Evolutionary conservation across 2,888 invertebrate genomes (phyloP).

Genomic region (Osedax frankpressi): DNA sequence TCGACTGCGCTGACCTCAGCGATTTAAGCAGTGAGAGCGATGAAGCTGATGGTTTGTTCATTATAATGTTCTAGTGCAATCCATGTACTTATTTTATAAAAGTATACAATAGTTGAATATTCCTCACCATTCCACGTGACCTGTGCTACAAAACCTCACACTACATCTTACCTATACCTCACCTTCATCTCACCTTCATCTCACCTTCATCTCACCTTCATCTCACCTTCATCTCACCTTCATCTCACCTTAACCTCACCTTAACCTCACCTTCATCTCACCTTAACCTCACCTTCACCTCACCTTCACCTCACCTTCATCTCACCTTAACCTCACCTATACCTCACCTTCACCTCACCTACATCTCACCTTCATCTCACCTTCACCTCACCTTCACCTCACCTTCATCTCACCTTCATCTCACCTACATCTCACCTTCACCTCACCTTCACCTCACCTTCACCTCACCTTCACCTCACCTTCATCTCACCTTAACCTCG

Average conservation of each 20-base stretch:
- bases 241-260: no score
- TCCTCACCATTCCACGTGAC: no score
- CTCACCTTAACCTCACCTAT: no score
- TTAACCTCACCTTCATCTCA: no score
- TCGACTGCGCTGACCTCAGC: conserved; percentile 17
- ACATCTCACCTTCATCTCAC: background rate
- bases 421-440: background rate
- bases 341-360: background rate
- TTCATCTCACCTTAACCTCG: background rate
- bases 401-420: background rate
- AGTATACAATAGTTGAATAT: background rate
- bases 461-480: background rate
- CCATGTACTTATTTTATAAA: background rate
- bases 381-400: background rate
- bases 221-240: no score
- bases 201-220: no score
- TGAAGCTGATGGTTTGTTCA: background rate
- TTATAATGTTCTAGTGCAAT: background rate
- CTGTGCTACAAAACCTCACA: no score
- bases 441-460: background rate
- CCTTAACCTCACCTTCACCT: no score
- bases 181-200: no score
- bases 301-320: no score
- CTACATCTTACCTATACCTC: no score
- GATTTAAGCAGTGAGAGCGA: conserved; percentile 15